Evolutionary conservation across 2,888 invertebrate genomes (phyloP).

Genomic region (Cinara cedri): DNA sequence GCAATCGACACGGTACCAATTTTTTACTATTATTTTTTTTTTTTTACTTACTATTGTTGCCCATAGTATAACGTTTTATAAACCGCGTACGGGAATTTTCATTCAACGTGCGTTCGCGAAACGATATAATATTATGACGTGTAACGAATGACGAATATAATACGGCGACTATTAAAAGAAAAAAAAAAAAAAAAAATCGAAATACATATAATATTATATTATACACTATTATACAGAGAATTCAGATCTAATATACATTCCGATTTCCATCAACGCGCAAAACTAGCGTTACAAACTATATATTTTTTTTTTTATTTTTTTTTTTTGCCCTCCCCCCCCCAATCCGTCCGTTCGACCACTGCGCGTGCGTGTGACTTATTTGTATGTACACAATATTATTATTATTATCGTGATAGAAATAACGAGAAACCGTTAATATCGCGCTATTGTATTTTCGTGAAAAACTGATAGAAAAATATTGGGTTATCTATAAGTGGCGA

Average conservation of each 20-base stretch:
- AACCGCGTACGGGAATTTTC: slow-evolving; percentile 12
- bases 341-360: no score
- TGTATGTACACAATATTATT: no score
- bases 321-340: no score
- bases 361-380: no score
- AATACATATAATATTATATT: neutral
- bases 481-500: no score
- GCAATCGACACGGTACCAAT: neutral
- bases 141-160: slow-evolving; percentile 20
- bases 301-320: neutral
- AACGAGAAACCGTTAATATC: no score
- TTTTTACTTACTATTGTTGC: no score
- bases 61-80: no score
- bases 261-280: neutral
- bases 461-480: no score
- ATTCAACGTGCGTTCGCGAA: neutral
- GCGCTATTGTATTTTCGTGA: no score
- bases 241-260: neutral
- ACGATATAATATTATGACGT: neutral
- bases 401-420: no score
- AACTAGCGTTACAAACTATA: neutral
- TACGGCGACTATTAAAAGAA: neutral
- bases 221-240: neutral
- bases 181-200: neutral
- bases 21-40: neutral